Conservation (phyloP, 1,140 invertebrate species). For the Eumeta japonica region DNA sequence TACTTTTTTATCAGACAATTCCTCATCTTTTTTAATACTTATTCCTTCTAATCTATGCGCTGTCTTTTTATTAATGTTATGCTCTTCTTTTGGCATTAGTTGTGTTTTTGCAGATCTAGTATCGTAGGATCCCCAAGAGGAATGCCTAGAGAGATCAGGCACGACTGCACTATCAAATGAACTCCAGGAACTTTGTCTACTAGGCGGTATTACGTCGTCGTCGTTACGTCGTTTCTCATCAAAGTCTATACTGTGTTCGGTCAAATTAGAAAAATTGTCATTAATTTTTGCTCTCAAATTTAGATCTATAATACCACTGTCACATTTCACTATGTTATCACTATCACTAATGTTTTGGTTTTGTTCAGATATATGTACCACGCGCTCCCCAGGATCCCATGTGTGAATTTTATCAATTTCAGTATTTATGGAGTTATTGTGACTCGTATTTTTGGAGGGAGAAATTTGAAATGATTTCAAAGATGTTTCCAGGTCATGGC, state of each 20-base stretch:
- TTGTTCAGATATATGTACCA: slow-evolving; percentile 23
- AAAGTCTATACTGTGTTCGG: slow-evolving; percentile 71
- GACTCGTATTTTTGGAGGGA: slow-evolving; percentile 23
- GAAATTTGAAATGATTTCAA: slow-evolving; percentile 19
- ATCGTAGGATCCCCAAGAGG: slow-evolving; percentile 79
- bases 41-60: slow-evolving; percentile 46
- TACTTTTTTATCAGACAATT: slow-evolving; percentile 3
- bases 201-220: slow-evolving; percentile 51
- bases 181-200: slow-evolving; percentile 76
- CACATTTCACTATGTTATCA: slow-evolving; percentile 57
- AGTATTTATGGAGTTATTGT: slow-evolving; percentile 23
- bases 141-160: slow-evolving; percentile 72
- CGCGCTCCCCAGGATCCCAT: slow-evolving; percentile 63
- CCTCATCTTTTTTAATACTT: slow-evolving; percentile 25
- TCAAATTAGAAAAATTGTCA: slow-evolving; percentile 71
- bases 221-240: slow-evolving; percentile 64
- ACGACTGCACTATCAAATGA: slow-evolving; percentile 76
- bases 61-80: not conserved
- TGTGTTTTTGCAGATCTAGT: slow-evolving; percentile 31
- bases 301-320: slow-evolving; percentile 52
- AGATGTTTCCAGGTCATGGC: slow-evolving; percentile 9
- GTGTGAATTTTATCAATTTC: slow-evolving; percentile 60
- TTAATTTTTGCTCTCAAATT: slow-evolving; percentile 41
- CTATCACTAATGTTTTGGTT: slow-evolving; percentile 29
- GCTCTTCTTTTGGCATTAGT: not conserved